A percentile compares a stretch with the other conserved stretches of the same genome.
Conservation (phyloP, 2,113 vertebrate species). For the Pica pica region DNA sequence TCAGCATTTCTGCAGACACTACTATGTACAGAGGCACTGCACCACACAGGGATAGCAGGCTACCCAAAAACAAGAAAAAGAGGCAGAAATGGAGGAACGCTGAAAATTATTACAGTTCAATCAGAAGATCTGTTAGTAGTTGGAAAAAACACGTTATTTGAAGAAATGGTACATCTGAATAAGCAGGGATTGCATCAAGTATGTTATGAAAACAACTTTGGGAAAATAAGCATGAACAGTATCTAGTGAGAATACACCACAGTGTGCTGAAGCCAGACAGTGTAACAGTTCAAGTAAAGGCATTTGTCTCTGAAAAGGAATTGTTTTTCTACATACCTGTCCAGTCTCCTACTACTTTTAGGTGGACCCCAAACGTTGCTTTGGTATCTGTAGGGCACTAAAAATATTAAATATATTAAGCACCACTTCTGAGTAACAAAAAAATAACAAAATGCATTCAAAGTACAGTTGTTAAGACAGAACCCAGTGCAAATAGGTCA, state of each 20-base stretch:
- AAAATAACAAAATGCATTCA: background rate
- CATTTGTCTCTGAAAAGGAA: slow-evolving; percentile 27
- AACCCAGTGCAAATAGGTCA: background rate
- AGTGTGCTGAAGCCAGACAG: background rate
- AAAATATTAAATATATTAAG: slow-evolving; percentile 66
- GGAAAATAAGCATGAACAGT: background rate
- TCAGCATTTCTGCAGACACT: background rate
- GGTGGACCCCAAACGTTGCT: slow-evolving; percentile 91
- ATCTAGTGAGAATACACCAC: background rate
- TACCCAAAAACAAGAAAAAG: background rate
- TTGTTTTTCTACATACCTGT: slow-evolving; percentile 82
- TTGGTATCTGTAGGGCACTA: slow-evolving; percentile 92
- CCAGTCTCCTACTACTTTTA: slow-evolving; percentile 97
- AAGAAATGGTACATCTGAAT: background rate
- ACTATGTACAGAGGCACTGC: background rate
- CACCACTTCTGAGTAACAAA: slow-evolving; percentile 35
- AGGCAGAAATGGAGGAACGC: background rate
- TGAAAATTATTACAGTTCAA: background rate
- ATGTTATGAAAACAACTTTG: background rate
- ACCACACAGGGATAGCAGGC: background rate
- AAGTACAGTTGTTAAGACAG: slow-evolving; percentile 3
- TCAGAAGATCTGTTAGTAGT: background rate
- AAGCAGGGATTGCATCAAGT: background rate
- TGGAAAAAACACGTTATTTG: background rate
- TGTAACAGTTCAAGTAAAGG: background rate